phyloP scores from a whole-genome alignment of 2,888 invertebrate species.

The Lucinisca nassula region DNA sequence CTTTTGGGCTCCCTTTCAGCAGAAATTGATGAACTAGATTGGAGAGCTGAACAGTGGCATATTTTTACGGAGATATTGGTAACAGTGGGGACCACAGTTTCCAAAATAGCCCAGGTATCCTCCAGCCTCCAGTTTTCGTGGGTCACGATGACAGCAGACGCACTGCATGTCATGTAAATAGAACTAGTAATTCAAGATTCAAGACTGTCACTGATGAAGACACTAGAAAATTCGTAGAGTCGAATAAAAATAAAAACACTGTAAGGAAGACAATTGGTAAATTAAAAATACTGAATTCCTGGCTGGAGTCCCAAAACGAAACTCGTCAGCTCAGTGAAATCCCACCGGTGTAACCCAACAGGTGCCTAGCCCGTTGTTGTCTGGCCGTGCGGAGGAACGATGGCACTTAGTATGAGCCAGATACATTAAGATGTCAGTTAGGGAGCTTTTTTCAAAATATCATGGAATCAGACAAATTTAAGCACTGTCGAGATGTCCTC shows the following conservation, averaged over 20 bases:
- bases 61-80: background rate
- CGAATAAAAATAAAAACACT: background rate
- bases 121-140: background rate
- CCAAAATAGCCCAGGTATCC: background rate
- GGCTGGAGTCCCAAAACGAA: background rate
- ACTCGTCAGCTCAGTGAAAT: background rate
- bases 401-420: background rate
- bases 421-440: background rate
- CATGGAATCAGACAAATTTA: slow-evolving; percentile 22
- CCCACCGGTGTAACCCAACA: background rate
- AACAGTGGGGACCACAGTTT: background rate
- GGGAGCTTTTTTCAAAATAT: slow-evolving; percentile 5
- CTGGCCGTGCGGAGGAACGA: background rate
- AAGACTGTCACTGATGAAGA: background rate
- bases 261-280: background rate
- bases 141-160: background rate
- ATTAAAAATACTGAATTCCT: background rate
- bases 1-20: background rate
- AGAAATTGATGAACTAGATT: background rate
- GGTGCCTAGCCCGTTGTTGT: background rate
- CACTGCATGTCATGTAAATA: background rate
- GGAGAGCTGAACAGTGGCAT: background rate
- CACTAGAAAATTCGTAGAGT: background rate
- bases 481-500: slow-evolving; percentile 33
- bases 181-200: background rate